A percentile compares a stretch with the other conserved stretches of the same genome.
Conservation (phyloP, 2,113 vertebrate species). For the Typhlomys cinereus region DNA sequence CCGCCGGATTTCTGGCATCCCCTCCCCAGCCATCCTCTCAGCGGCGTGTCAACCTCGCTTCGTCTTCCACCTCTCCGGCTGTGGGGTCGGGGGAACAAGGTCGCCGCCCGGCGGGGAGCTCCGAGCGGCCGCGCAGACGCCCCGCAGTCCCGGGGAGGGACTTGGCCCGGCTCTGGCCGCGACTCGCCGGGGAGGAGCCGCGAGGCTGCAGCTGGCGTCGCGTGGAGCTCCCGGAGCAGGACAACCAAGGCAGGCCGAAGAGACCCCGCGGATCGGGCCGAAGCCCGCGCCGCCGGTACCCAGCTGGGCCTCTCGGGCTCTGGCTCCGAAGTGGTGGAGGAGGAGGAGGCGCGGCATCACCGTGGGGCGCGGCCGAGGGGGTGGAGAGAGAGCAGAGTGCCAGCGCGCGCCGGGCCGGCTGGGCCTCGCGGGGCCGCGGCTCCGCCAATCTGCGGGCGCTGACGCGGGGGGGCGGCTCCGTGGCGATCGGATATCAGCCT, state of each 20-base stretch:
- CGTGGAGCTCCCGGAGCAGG: neutral
- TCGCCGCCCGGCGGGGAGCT: constrained; percentile 31
- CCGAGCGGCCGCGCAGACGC: constrained; percentile 66
- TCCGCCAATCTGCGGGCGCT: constrained; percentile 95
- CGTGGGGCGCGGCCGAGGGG: constrained; percentile 76
- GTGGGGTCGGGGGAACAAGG: neutral
- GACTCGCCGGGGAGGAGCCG: constrained; percentile 42
- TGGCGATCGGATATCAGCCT: constrained; percentile 93
- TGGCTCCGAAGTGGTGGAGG: constrained; percentile 39
- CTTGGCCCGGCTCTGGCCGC: constrained; percentile 47
- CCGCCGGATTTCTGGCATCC: neutral
- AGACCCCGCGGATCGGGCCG: neutral
- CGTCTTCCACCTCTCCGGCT: neutral
- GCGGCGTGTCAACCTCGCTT: neutral
- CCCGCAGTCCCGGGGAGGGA: constrained; percentile 62
- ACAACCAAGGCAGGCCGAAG: neutral
- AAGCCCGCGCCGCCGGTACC: neutral
- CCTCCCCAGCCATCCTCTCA: neutral
- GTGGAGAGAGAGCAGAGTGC: constrained; percentile 65
- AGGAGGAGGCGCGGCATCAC: constrained; percentile 86
- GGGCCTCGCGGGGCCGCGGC: constrained; percentile 87
- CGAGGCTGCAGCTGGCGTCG: constrained; percentile 1
- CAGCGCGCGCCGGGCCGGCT: constrained; percentile 79
- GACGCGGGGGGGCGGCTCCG: constrained; percentile 95
- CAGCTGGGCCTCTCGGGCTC: neutral